phyloP scores from a whole-genome alignment of 2,113 vertebrate species.

The Pluvianellus socialis region DNA sequence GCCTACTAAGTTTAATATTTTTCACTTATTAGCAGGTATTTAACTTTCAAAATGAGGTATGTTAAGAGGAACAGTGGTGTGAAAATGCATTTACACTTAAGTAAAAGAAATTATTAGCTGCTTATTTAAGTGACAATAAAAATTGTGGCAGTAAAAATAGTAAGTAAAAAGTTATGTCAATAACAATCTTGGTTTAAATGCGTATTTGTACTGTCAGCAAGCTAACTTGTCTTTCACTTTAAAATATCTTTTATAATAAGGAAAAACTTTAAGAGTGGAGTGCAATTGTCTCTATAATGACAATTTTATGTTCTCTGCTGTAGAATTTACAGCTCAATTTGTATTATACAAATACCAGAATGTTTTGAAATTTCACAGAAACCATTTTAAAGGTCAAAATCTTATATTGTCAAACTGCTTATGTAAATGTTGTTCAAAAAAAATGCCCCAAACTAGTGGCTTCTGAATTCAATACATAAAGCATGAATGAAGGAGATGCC shows the following conservation, averaged over 20 bases:
- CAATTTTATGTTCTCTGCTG: background rate
- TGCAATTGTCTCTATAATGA: background rate
- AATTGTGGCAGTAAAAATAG: background rate
- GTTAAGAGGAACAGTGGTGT: background rate
- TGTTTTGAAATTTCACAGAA: background rate
- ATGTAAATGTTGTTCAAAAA: slow-evolving; percentile 23
- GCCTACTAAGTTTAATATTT: background rate
- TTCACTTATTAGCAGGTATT: slow-evolving; percentile 36
- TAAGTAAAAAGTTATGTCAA: background rate
- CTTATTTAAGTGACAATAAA: background rate
- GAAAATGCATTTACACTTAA: slow-evolving; percentile 19
- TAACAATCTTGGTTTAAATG: background rate
- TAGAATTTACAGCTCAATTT: background rate
- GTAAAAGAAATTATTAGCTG: background rate
- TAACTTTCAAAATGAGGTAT: background rate
- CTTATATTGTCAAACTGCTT: background rate
- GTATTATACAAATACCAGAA: background rate
- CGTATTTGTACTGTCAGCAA: background rate
- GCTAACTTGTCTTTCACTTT: background rate
- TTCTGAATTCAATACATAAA: background rate
- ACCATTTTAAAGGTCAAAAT: slow-evolving; percentile 30
- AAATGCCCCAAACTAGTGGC: background rate
- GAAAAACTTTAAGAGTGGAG: background rate
- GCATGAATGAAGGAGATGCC: background rate
- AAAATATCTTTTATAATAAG: background rate